These are phyloP conservation scores for Gymnobelideus leadbeateri DNA, from an alignment of 2,113 vertebrate genomes.

Conservation along the genomic window DNA sequence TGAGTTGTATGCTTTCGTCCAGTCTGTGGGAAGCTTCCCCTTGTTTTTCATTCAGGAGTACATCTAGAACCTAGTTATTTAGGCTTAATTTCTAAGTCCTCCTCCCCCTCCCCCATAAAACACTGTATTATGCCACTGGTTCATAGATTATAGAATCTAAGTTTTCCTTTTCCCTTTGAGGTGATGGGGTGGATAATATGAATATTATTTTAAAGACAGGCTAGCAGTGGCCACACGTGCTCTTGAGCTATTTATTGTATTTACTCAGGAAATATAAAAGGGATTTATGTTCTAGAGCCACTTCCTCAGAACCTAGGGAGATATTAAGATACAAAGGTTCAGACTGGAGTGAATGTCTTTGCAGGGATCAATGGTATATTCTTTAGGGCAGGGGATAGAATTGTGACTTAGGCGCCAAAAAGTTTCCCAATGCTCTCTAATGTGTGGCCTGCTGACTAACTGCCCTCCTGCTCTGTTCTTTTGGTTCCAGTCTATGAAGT, in stretches of 20 bases:
- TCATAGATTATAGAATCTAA: rapidly evolving
- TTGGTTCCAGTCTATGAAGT: slow-evolving; percentile 85
- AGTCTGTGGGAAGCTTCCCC: neutral
- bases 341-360: no score
- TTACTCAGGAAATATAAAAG: no score
- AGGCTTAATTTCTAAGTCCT: neutral
- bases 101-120: neutral
- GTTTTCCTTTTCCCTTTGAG: neutral
- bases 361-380: neutral
- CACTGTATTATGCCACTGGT: neutral
- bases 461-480: slow-evolving; percentile 60
- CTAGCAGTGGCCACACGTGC: neutral
- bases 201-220: neutral
- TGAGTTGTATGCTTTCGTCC: neutral
- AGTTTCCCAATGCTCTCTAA: neutral
- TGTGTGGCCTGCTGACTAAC: neutral
- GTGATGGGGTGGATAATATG: neutral
- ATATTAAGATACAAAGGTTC: neutral
- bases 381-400: neutral
- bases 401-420: neutral
- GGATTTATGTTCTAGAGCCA: neutral
- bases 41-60: neutral
- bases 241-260: neutral
- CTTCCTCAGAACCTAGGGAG: neutral
- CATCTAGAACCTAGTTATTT: neutral